Evolutionary conservation across 2,113 vertebrate genomes (phyloP).

Genomic region (Pedetes capensis): DNA sequence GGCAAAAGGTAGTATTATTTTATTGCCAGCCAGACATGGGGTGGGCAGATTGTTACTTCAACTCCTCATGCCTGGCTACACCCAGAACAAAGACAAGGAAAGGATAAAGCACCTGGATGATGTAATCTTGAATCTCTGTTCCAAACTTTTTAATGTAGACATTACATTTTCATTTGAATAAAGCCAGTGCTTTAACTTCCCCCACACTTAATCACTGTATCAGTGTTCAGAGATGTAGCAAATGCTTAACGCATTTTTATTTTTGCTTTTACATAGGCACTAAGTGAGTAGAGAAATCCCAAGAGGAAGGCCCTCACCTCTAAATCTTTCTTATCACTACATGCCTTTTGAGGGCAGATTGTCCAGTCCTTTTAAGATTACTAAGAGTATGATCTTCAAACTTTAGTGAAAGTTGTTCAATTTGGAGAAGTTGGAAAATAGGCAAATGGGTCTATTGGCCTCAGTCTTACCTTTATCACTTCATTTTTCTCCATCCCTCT

Average conservation of each 20-base stretch:
- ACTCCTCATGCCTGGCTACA: not conserved
- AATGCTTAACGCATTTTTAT: not conserved
- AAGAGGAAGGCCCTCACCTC: not conserved
- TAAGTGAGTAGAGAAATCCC: not conserved
- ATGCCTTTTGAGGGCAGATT: not conserved
- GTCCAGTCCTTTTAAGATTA: not conserved
- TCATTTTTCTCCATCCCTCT: not conserved
- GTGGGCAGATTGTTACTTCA: not conserved
- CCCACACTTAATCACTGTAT: not conserved
- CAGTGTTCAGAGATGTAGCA: not conserved
- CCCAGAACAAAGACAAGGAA: slow-evolving; percentile 11
- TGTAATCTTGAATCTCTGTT: not conserved
- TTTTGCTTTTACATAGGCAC: not conserved
- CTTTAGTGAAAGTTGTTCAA: not conserved
- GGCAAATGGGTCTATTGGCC: not conserved
- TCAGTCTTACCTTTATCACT: not conserved
- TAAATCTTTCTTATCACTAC: not conserved
- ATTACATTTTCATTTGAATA: not conserved
- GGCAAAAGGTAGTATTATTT: slow-evolving; percentile 51
- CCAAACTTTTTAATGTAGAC: not conserved
- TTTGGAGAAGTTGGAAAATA: not conserved
- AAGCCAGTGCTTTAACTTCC: slow-evolving; percentile 38
- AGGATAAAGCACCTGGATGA: not conserved
- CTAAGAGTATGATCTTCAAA: not conserved
- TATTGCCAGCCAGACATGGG: slow-evolving; percentile 28